phyloP scores from a whole-genome alignment of 2,113 vertebrate species.

The Cebus imitator region DNA sequence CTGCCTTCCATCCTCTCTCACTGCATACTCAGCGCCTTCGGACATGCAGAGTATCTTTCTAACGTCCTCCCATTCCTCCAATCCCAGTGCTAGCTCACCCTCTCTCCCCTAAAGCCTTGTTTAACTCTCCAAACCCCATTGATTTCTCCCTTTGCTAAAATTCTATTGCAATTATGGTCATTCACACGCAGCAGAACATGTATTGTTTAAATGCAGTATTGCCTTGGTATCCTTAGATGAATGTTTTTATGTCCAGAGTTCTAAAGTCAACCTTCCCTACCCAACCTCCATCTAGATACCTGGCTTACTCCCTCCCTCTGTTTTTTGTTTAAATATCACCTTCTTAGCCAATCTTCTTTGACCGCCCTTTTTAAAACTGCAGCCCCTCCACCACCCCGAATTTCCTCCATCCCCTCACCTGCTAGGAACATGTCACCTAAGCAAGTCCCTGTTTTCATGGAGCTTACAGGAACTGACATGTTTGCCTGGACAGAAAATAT shows the following conservation, averaged over 20 bases:
- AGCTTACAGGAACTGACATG: fast-evolving
- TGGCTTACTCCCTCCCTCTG: neutral
- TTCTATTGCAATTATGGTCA: neutral
- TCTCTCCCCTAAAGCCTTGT: neutral
- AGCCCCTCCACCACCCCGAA: fast-evolving
- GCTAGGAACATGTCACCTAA: neutral
- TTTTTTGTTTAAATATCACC: neutral
- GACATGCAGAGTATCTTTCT: fast-evolving
- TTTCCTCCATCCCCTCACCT: neutral
- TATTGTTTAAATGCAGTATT: neutral
- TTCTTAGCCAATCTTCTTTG: neutral
- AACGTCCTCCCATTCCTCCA: neutral
- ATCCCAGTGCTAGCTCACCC: neutral
- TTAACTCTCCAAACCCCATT: neutral
- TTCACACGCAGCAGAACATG: neutral
- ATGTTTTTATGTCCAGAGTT: neutral
- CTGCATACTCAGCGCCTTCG: fast-evolving
- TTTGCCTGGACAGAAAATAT: neutral
- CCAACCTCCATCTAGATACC: neutral
- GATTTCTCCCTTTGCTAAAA: neutral
- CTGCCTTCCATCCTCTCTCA: neutral
- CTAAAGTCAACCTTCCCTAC: neutral
- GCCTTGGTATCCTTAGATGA: neutral
- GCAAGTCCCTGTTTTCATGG: neutral
- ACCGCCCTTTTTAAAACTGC: neutral